phyloP scores from a whole-genome alignment of 2,113 vertebrate genomes.

The Lophotis ruficrista region DNA sequence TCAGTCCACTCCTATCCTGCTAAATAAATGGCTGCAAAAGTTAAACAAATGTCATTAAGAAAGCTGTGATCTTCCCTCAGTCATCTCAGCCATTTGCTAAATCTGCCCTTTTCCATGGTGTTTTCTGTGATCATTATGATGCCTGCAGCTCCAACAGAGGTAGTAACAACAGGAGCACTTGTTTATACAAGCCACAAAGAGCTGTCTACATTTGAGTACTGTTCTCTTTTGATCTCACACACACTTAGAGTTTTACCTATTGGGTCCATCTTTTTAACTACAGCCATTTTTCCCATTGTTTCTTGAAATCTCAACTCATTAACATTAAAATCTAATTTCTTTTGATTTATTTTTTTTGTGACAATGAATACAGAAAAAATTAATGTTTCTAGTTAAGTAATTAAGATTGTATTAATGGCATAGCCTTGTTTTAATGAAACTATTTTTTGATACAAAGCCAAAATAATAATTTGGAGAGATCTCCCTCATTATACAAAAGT shows the following conservation, averaged over 20 bases:
- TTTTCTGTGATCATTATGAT: slow-evolving; percentile 44
- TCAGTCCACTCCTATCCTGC: background rate
- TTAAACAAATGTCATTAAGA: slow-evolving; percentile 44
- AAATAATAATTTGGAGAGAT: background rate
- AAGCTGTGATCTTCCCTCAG: slow-evolving; percentile 55
- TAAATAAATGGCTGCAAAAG: slow-evolving; percentile 20
- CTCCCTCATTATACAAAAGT: background rate
- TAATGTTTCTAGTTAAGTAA: background rate
- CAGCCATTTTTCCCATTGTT: background rate
- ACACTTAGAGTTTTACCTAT: background rate
- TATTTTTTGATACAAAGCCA: slow-evolving; percentile 17
- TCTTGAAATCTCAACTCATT: background rate
- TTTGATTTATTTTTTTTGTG: background rate
- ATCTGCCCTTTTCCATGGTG: slow-evolving; percentile 29
- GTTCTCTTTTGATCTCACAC: slow-evolving; percentile 29
- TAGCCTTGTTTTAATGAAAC: background rate
- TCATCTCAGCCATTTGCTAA: slow-evolving; percentile 48
- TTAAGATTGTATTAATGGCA: background rate
- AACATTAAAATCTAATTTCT: background rate
- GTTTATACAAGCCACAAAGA: slow-evolving; percentile 61
- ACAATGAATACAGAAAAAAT: background rate
- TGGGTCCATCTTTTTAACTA: background rate
- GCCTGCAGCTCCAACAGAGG: slow-evolving; percentile 51
- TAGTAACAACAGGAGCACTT: slow-evolving; percentile 57
- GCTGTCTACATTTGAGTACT: slow-evolving; percentile 22